Evolutionary conservation across 2,113 vertebrate genomes (phyloP).

Genomic region (Carassius gibelio): DNA sequence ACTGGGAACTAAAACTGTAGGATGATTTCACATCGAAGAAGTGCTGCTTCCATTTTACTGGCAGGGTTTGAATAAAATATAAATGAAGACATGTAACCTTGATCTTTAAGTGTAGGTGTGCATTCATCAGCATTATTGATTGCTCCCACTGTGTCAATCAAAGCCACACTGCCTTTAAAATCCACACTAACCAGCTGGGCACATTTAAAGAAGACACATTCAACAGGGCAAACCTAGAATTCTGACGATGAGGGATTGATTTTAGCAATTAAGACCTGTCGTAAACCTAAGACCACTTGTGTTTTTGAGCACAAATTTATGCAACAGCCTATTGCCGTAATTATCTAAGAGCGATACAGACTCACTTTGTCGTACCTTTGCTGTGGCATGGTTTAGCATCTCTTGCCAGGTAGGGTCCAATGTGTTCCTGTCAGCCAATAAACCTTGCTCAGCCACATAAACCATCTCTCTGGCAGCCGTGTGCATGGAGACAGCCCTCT

Average conservation of each 20-base stretch:
- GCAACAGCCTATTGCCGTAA: neutral
- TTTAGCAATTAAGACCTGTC: neutral
- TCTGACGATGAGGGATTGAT: neutral
- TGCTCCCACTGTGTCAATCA: constrained; percentile 35
- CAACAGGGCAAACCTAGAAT: neutral
- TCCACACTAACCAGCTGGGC: constrained; percentile 47
- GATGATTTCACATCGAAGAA: neutral
- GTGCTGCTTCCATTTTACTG: neutral
- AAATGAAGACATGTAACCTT: constrained; percentile 56
- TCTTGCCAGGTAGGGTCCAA: constrained; percentile 94
- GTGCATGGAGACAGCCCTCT: constrained; percentile 91
- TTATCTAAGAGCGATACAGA: constrained; percentile 19
- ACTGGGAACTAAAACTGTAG: neutral
- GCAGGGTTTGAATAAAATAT: neutral
- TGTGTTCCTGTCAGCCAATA: constrained; percentile 86
- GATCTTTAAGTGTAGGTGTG: constrained; percentile 39
- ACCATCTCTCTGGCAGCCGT: constrained; percentile 92
- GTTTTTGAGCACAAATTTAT: neutral
- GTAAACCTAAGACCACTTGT: constrained; percentile 5
- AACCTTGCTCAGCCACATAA: constrained; percentile 90
- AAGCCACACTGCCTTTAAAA: constrained; percentile 30
- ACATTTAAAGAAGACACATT: neutral
- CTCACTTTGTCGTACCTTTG: constrained; percentile 76
- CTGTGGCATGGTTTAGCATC: constrained; percentile 92
- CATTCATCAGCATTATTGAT: constrained; percentile 59